Evolutionary conservation across 2,797 vertebrate genomes (phyloP), one percentile per base, ranked within the genome.

Genomic region (Amblyraja radiata): DNA sequence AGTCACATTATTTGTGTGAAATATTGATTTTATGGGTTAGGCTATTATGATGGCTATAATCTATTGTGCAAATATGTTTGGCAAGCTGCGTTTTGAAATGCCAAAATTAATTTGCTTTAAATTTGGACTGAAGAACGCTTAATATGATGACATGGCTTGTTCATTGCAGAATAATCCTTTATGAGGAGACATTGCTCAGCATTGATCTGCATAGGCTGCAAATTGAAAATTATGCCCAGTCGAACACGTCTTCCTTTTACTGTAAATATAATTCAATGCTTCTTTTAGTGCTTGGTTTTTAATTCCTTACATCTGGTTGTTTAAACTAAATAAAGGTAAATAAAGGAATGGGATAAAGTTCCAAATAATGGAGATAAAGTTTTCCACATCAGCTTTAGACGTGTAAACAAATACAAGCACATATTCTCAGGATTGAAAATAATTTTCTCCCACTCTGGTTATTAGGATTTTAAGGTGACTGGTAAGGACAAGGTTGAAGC

Each of bases 31-130:
- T 92, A 73, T 46, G 90, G 36, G 71, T 92, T 92, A 74, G 46
- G 71, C 25, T 92, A 74, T 92, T 74, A 92, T 54, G 21, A 58
- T 92, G 39, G 39, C 39, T 92, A 14, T 92, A 92, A 92, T 76
- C 23, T 76, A 92, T 92, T 92, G 90, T 76, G 90, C 36, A 74
- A 92, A 92, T 92, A 74, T 92, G 90, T 74, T 92, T 92, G 90
- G 76, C 76, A 90, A 74, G 68, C 90, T 76, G 65, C 71, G 73
- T 54, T 92, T 92, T 92, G 90, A 92, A 76, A 74, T 13, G 90
- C 39, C 71, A 58, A 71, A 92, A 92, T 76, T 92, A 74, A 92
- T 92, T 92, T 92, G 90, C 90, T 92, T 92, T 90, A 74, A 92
- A 92, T 74, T 92, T 92, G 90, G 71, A 92, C 90, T 73, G 65